Base-by-base conservation (phyloP, 1,140 invertebrate species). In the Hyles euphorbiae region DNA sequence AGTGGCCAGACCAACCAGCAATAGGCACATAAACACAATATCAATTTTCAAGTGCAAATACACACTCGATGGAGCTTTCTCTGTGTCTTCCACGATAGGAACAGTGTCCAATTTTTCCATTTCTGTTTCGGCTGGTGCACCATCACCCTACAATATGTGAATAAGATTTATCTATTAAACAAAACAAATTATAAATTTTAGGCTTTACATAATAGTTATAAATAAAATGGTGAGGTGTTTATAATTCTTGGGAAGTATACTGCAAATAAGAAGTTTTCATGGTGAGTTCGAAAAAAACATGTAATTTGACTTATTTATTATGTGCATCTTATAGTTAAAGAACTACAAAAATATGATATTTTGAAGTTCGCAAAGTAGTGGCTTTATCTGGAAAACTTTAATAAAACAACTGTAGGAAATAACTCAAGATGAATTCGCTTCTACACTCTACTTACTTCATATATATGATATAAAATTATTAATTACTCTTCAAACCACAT, bases 11-110 rank as follows among this genome's bases (percentile, higher is more conserved):
- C 93, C 94, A 59, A 93, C 65, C 36, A 94, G 49, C 76, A 98
- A 93, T 43, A 98, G 82, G 6, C 90, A 56, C 46, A 94, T 65
- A 56, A 95, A 94, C 45, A 97, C 90, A 22, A 96, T 61, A 90
- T 98, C 96, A 53, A 98, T 87, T 83, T 94, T 91, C 58, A 96
- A 83, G 68, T 90, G 92, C 57, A 96, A 84, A 63, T 89, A 91
- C 68, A 93, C 78, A 58, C 68, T 70, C 52, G 62, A 60, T 46
- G 55, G 56, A 44, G 56, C 52, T 49, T 63, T 53, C 6, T 56
- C 40, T 11, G 61, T 53, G 48, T 68, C 49, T 55, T 55, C 57
- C 44, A 32, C 8, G 58, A 48, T 33, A 43, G n/a, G 3, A 40
- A 6, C 54, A 5, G 66, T 56, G 43, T 61, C 50, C 58, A 33